Evolutionary conservation across 2,888 invertebrate species (phyloP).

Genomic region (Himalopsyche anomala): DNA sequence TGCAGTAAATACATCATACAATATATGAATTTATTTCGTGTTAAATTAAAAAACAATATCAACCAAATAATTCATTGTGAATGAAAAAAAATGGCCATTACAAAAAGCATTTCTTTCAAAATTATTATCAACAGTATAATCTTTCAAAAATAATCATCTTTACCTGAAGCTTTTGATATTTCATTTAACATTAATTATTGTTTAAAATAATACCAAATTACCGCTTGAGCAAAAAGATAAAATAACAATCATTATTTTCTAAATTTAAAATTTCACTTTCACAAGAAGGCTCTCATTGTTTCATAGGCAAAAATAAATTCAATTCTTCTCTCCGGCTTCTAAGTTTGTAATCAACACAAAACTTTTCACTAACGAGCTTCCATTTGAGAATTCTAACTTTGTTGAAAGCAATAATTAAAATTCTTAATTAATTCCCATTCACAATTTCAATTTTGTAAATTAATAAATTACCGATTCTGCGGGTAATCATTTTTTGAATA

Average conservation of each 20-base stretch:
- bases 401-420: slow-evolving; percentile 55
- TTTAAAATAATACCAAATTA: background rate
- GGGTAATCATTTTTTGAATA: slow-evolving; percentile 12
- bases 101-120: no score
- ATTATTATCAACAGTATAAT: no score
- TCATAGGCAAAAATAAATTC: slow-evolving; percentile 53
- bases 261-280: slow-evolving; percentile 9
- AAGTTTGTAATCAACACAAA: slow-evolving; percentile 58
- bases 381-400: slow-evolving; percentile 55
- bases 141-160: background rate
- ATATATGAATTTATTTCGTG: no score
- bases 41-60: no score
- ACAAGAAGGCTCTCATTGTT: slow-evolving; percentile 47
- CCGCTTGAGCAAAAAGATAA: background rate
- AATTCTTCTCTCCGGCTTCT: slow-evolving; percentile 44
- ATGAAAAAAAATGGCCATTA: no score
- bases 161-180: slow-evolving; percentile 11
- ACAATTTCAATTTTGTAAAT: slow-evolving; percentile 59
- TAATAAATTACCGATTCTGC: slow-evolving; percentile 48
- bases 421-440: slow-evolving; percentile 60
- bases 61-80: no score
- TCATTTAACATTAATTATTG: background rate
- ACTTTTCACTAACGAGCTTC: slow-evolving; percentile 57
- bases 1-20: no score
- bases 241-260: slow-evolving; percentile 8